Evolutionary conservation across 1,140 invertebrate genomes (phyloP).

Genomic region (Trichonephila clavata): DNA sequence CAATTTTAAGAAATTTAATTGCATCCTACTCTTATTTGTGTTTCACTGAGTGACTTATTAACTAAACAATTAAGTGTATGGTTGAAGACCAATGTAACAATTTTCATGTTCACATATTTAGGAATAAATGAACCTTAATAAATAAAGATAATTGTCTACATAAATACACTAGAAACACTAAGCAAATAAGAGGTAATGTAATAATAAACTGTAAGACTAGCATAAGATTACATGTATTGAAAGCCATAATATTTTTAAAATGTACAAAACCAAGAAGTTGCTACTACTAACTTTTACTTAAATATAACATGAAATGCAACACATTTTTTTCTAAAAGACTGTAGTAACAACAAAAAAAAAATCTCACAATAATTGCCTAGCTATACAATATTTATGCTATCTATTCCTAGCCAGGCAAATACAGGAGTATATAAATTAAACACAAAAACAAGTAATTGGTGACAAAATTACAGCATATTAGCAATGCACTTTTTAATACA

Average conservation of each 20-base stretch:
- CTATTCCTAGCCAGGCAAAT: conserved; percentile 5
- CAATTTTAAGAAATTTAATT: no score
- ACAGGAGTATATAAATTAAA: not conserved
- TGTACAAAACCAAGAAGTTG: not conserved
- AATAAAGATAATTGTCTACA: conserved; percentile 13
- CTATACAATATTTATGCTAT: not conserved
- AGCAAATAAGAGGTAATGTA: conserved; percentile 51
- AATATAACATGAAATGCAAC: conserved; percentile 36
- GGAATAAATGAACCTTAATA: conserved; percentile 1
- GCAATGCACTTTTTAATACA: not conserved
- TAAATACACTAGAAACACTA: conserved; percentile 13
- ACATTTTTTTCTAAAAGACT: conserved; percentile 4
- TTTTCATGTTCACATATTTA: not conserved
- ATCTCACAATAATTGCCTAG: conserved; percentile 24
- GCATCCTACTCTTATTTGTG: no score
- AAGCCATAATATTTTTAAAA: conserved; percentile 10
- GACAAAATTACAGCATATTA: not conserved
- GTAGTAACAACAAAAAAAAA: conserved; percentile 24
- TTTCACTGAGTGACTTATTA: no score
- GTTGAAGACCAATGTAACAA: not conserved
- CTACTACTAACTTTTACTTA: conserved; percentile 4
- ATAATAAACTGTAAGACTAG: conserved; percentile 37
- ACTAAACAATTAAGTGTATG: not conserved
- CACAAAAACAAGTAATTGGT: not conserved
- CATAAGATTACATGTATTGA: conserved; percentile 5